Evolutionary conservation across 1,140 invertebrate genomes (phyloP).

Genomic region (Aphaenogaster ashmeadi): DNA sequence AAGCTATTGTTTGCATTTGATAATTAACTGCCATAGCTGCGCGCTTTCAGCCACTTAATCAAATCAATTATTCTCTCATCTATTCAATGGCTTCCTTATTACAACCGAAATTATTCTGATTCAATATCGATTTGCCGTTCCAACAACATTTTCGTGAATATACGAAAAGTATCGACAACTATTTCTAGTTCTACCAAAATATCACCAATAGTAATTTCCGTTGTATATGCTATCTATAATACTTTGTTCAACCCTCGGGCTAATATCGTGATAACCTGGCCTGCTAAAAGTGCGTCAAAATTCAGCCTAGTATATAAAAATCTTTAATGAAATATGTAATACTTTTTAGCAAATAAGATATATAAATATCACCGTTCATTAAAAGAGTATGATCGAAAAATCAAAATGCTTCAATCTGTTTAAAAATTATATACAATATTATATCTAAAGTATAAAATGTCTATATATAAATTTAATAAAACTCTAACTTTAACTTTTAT

Average conservation of each 20-base stretch:
- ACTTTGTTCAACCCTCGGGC: background rate
- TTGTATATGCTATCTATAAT: background rate
- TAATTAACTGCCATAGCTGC: background rate
- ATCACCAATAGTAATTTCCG: background rate
- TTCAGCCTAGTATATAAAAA: background rate
- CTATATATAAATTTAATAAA: too few species aligned
- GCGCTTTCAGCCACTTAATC: background rate
- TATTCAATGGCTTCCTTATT: background rate
- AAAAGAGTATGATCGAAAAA: too few species aligned
- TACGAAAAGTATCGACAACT: slow-evolving; percentile 6
- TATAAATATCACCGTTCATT: background rate
- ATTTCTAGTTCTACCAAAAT: slow-evolving; percentile 33
- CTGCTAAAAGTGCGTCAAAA: slow-evolving; percentile 1
- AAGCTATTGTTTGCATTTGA: background rate
- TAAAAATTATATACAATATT: too few species aligned
- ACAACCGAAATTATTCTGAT: background rate
- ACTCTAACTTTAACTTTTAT: too few species aligned
- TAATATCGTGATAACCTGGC: background rate
- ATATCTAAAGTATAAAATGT: too few species aligned
- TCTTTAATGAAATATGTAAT: background rate
- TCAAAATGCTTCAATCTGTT: too few species aligned
- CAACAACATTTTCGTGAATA: background rate
- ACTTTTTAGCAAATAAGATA: background rate
- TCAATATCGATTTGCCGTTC: background rate
- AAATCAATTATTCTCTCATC: background rate